Base-by-base conservation (phyloP, 1,140 invertebrate genomes). In the Oryctes rhinoceros region DNA sequence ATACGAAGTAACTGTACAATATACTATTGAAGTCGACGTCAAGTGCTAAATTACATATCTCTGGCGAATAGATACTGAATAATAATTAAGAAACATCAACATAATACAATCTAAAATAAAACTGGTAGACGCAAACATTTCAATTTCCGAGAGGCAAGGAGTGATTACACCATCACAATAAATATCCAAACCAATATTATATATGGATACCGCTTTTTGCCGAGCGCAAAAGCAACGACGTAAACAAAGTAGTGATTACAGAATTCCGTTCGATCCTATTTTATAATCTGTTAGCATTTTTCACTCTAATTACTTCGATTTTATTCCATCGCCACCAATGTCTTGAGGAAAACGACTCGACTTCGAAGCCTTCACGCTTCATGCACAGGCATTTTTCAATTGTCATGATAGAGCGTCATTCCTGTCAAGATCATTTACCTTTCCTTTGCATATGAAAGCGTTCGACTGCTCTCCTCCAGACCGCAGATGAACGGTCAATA, bases 381-480 rank as follows among this genome's bases (percentile, higher is more conserved):
- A 39, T 79, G 62, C 78, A 18, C 78, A 79, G 10, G 59, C 78
- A 62, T 79, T 79, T 79, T 79, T 79, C 78, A 79, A 79, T 79
- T 39, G 78, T 79, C 78, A 79, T 79, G 78, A 79, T 79, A 67
- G 62, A 62, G 62, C 39, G 78, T 79, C 78, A 79, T 79, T 62
- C 39, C 35, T 65, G 78, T 79, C 78, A 79, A 65, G 59, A 79
- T 79, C 78, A 67, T 79, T 79, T 79, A 79, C 53, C 78, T 48
- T 15, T 35, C 24, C 78, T 67, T 79, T 62, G 62, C 78, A 62
- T 78, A 53, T 30, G 76, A 78, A 49, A 78, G 44, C 76, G 30
- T 78, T 67, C 65, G 30, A 67, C 65, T 67, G 65, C 65, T 67
- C 20, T 67, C 65, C 65, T 67, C 65, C 20, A 67, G 3, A 24